A percentile compares a stretch with the other conserved stretches of the same genome.
Conservation (phyloP, 2,113 vertebrate species). For the Eolophus roseicapilla region DNA sequence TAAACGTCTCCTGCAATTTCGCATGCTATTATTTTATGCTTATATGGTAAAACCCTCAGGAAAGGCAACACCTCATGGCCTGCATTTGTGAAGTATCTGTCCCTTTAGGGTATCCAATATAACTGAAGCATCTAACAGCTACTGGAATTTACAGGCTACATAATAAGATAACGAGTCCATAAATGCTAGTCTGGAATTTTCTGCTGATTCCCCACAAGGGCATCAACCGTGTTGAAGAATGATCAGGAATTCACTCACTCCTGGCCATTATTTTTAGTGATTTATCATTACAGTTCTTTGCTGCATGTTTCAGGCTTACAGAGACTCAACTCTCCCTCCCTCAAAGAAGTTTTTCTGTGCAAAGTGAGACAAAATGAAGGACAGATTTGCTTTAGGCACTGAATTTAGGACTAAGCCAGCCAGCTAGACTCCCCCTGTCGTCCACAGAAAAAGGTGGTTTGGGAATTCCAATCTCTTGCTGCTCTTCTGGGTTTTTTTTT, state of each 20-base stretch:
- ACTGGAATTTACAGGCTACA: background rate
- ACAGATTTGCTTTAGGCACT: background rate
- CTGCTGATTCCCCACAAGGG: background rate
- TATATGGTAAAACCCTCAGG: background rate
- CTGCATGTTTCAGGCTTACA: background rate
- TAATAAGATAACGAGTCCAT: background rate
- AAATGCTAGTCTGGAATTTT: background rate
- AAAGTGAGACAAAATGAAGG: background rate
- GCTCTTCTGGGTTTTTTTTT: background rate
- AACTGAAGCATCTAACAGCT: background rate
- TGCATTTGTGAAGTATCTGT: background rate
- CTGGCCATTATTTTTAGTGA: background rate
- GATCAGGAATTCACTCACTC: background rate
- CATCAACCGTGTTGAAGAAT: rapidly evolving
- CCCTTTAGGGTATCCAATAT: background rate
- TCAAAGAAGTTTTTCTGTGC: background rate
- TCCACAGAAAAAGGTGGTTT: background rate
- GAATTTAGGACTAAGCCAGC: background rate
- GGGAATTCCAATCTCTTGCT: background rate
- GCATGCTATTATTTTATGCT: background rate
- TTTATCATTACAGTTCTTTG: background rate
- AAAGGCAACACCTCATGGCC: background rate
- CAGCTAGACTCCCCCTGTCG: background rate
- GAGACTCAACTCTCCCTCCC: background rate
- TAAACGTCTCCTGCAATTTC: background rate